A percentile compares a stretch with the other conserved stretches of the same genome.
Conservation (phyloP, 2,888 invertebrate species). For the Caenorhabditis angaria region DNA sequence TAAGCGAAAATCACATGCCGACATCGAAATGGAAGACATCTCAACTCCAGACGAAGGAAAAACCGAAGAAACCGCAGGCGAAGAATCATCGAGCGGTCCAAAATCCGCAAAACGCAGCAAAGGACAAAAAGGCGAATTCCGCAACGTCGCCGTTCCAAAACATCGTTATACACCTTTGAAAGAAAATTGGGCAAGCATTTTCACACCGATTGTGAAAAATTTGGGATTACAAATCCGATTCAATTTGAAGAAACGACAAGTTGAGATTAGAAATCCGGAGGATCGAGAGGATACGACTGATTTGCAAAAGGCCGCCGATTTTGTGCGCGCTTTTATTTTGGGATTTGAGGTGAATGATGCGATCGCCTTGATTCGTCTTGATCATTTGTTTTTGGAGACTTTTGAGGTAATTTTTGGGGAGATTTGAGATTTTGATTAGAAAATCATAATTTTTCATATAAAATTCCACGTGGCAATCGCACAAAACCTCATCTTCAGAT, state of each 20-base stretch:
- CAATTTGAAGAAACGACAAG: conserved; percentile 88
- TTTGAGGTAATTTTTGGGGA: conserved; percentile 81
- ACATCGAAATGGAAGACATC: conserved; percentile 56
- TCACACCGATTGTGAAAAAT: conserved; percentile 93
- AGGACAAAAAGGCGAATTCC: conserved; percentile 57
- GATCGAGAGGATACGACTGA: conserved; percentile 84
- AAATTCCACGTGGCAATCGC: no score
- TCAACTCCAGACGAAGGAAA: conserved; percentile 15
- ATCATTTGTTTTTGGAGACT: conserved; percentile 94
- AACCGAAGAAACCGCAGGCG: conserved; percentile 14
- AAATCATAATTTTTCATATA: not conserved
- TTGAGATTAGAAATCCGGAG: conserved; percentile 80
- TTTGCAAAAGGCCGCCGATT: conserved; percentile 83
- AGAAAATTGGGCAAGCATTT: conserved; percentile 95
- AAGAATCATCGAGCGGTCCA: conserved; percentile 8
- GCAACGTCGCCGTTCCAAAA: conserved; percentile 81
- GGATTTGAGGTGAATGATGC: conserved; percentile 93
- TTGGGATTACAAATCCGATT: conserved; percentile 88
- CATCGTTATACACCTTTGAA: conserved; percentile 93
- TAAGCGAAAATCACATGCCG: conserved; percentile 48
- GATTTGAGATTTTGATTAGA: no score
- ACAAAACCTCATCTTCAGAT: conserved; percentile 30
- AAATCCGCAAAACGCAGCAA: conserved; percentile 46
- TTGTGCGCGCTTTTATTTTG: conserved; percentile 92
- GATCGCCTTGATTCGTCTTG: conserved; percentile 88